Conservation (phyloP, 2,113 vertebrate genomes). For the Hippopotamus amphibius region DNA sequence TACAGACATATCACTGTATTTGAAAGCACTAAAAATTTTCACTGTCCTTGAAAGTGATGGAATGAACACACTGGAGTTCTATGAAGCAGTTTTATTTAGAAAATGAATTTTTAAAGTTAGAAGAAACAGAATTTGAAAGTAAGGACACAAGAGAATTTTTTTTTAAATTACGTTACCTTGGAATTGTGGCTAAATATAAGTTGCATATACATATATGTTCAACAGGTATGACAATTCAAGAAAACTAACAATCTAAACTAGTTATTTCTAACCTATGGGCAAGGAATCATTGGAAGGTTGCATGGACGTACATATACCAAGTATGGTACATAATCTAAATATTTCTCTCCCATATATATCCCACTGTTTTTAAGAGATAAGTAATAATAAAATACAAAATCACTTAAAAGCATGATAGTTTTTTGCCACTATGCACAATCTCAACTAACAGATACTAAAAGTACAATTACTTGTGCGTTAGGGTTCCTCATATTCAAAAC, state of each 20-base stretch:
- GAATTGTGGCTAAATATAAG: constrained; percentile 44
- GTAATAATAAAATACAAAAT: constrained; percentile 38
- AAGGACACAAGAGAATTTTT: neutral
- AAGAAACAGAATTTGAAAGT: constrained; percentile 27
- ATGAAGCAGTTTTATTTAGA: constrained; percentile 8
- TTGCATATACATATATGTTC: neutral
- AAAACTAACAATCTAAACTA: constrained; percentile 51
- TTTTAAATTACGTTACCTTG: neutral
- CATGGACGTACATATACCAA: neutral
- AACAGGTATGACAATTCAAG: neutral
- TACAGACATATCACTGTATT: neutral
- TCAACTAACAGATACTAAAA: neutral
- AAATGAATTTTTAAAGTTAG: constrained; percentile 46
- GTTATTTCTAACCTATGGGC: constrained; percentile 41
- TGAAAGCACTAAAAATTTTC: constrained; percentile 19
- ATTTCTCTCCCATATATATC: neutral
- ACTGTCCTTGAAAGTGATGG: neutral
- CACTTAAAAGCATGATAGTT: neutral
- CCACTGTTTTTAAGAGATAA: neutral
- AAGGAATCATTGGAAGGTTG: neutral
- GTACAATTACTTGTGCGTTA: neutral
- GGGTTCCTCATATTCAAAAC: constrained; percentile 3
- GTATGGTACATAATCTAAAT: neutral
- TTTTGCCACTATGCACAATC: neutral
- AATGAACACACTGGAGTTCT: neutral